Evolutionary conservation across 1,140 invertebrate species (phyloP), one percentile per base, ranked within the genome.

Genomic region (Brachionus manjavacas): DNA sequence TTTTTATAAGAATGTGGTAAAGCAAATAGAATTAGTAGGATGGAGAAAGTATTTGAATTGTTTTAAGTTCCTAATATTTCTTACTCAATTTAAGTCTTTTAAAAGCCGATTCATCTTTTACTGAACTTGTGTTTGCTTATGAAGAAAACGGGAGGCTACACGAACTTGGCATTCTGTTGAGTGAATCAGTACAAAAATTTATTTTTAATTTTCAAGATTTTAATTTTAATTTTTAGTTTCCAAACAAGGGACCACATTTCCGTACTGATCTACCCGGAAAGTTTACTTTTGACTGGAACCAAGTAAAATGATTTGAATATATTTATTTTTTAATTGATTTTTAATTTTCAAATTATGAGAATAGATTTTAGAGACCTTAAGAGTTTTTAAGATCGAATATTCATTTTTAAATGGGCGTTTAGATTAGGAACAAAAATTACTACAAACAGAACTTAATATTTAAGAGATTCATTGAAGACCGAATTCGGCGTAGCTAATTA

Each of bases 271-370:
- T 76, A 28, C 72, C 72, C 31, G 35, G 31, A 39, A 72, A 72
- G 35, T 72, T 72, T 41, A 39, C 68, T 39, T 72, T 72, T 41
- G 68, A 72, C 16, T 72, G 68, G 68, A 72, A 72, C 39, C 68
- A 72, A 41, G 68, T 72, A 68, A 28, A 35, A 35, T 3, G 31
- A 35, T 35, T 31, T 35, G 31, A 35, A 6, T 35, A 4, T 46
- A 7, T 46, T 46, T 46, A 12, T 46, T 16, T 64, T 64, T 64
- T 23, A 11, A n/a, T 64, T 64, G n/a, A 68, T 68, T 68, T 16
- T 23, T 39, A 68, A 28, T 68, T 31, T 66, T 68, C 25, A 31
- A 23, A 11, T 31, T 35, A 68, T 52, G 14, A n/a, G 46, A 52
- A 52, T 23, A 60, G 52, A 60, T 20, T 16, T 20, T 11, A 60